Evolutionary conservation across 2,797 vertebrate genomes (phyloP).

Genomic region (Staurois parvus): DNA sequence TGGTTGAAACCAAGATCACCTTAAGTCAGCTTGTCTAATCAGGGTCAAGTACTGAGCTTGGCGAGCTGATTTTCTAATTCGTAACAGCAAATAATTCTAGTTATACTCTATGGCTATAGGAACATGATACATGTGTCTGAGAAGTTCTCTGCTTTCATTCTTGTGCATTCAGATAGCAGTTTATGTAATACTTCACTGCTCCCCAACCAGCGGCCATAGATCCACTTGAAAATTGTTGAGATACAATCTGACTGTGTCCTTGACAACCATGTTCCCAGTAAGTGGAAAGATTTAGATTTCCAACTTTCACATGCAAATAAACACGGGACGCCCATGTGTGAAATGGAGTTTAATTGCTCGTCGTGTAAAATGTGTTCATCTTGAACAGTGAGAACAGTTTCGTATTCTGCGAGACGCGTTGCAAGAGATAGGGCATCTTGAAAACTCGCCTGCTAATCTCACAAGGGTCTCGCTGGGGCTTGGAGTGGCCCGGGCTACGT

Average conservation of each 20-base stretch:
- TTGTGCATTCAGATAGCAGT: slow-evolving; percentile 21
- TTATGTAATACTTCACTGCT: slow-evolving; percentile 42
- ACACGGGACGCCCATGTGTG: slow-evolving; percentile 53
- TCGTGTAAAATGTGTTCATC: slow-evolving; percentile 39
- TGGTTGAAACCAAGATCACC: neutral
- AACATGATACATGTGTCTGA: slow-evolving; percentile 9
- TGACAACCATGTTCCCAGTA: slow-evolving; percentile 53
- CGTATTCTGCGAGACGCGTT: slow-evolving; percentile 32
- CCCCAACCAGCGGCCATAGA: slow-evolving; percentile 44
- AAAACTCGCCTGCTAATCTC: slow-evolving; percentile 59
- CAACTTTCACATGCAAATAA: slow-evolving; percentile 58
- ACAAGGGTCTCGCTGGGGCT: slow-evolving; percentile 58
- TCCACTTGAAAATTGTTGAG: slow-evolving; percentile 46
- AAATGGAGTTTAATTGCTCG: slow-evolving; percentile 56
- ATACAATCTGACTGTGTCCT: slow-evolving; percentile 59
- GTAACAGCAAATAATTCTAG: neutral
- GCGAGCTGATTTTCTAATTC: neutral
- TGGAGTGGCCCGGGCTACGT: slow-evolving; percentile 55
- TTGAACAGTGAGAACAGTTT: slow-evolving; percentile 31
- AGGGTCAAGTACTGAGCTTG: neutral
- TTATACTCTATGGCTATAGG: slow-evolving; percentile 13
- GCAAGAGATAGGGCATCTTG: slow-evolving; percentile 56
- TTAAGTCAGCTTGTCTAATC: neutral
- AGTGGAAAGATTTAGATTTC: slow-evolving; percentile 53
- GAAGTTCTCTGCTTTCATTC: slow-evolving; percentile 6